These are phyloP conservation scores for Bombylius major DNA, from an alignment of 2,888 invertebrate genomes.

Conservation along the genomic window DNA sequence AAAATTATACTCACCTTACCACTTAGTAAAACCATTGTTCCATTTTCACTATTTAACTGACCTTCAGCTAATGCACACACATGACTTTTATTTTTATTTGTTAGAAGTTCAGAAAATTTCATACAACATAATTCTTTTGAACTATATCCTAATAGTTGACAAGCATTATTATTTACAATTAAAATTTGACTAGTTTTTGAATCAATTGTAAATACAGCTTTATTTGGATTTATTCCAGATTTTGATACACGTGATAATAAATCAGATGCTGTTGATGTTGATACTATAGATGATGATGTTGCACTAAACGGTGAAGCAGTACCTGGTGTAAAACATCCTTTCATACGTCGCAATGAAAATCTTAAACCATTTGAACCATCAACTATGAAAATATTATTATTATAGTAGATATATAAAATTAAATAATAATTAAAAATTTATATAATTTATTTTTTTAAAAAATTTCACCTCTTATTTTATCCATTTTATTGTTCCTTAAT, in stretches of 20 bases:
- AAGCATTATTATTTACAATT: slow-evolving; percentile 54
- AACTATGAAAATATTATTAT: slow-evolving; percentile 24
- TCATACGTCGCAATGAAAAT: slow-evolving; percentile 40
- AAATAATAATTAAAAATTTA: no score
- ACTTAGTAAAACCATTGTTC: slow-evolving; percentile 47
- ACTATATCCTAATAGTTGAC: slow-evolving; percentile 45
- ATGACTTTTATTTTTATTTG: slow-evolving; percentile 40
- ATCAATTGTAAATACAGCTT: slow-evolving; percentile 55
- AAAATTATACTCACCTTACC: slow-evolving; percentile 40
- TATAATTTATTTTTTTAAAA: no score
- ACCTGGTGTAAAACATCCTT: slow-evolving; percentile 25
- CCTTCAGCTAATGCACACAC: slow-evolving; percentile 41
- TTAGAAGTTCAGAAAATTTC: slow-evolving; percentile 41
- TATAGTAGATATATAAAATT: no score
- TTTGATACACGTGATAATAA: slow-evolving; percentile 40
- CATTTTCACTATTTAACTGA: slow-evolving; percentile 41
- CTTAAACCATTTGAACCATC: slow-evolving; percentile 43
- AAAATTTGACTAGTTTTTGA: slow-evolving; percentile 52
- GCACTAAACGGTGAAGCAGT: slow-evolving; percentile 26
- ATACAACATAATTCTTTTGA: slow-evolving; percentile 41
- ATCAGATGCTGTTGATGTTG: slow-evolving; percentile 27
- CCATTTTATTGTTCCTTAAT: no score
- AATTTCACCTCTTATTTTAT: no score
- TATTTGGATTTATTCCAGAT: slow-evolving; percentile 46
- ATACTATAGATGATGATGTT: slow-evolving; percentile 22